phyloP scores from a whole-genome alignment of 1,140 invertebrate species.

The Habropoda laboriosa region DNA sequence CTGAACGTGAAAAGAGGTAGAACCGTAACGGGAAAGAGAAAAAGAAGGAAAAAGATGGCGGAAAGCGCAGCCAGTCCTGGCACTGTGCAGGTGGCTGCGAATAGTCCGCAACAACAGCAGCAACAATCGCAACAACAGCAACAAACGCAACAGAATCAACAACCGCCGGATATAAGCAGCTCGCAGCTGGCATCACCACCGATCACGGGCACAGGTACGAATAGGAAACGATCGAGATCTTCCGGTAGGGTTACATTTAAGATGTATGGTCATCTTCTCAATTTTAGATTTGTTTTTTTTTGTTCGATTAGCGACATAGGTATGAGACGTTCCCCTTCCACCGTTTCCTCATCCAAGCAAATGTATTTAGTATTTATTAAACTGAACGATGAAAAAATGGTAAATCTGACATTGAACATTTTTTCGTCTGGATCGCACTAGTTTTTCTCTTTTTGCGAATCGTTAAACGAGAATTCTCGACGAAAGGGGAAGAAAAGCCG shows the following conservation, averaged over 20 bases:
- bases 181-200: constrained; percentile 79
- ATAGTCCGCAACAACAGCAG: constrained; percentile 69
- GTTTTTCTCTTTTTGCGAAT: not conserved
- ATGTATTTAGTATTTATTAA: too few species aligned
- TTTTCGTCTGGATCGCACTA: not conserved
- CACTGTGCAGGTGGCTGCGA: constrained; percentile 68
- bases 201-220: constrained; percentile 81
- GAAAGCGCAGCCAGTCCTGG: constrained; percentile 78
- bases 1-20: not conserved
- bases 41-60: constrained; percentile 70
- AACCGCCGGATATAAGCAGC: constrained; percentile 80
- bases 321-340: too few species aligned
- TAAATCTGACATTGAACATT: too few species aligned
- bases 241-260: constrained; percentile 49
- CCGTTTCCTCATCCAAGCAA: too few species aligned
- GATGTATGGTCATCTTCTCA: constrained; percentile 18
- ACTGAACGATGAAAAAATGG: too few species aligned
- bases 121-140: constrained; percentile 54
- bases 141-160: constrained; percentile 67
- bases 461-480: not conserved
- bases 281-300: constrained; percentile 23
- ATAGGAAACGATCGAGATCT: constrained; percentile 40
- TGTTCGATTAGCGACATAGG: not conserved
- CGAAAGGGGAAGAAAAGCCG: not conserved
- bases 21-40: not conserved